Evolutionary conservation across 2,888 invertebrate species (phyloP), one percentile per base, ranked within the genome.

Genomic region (Drosophila setosimentum): DNA sequence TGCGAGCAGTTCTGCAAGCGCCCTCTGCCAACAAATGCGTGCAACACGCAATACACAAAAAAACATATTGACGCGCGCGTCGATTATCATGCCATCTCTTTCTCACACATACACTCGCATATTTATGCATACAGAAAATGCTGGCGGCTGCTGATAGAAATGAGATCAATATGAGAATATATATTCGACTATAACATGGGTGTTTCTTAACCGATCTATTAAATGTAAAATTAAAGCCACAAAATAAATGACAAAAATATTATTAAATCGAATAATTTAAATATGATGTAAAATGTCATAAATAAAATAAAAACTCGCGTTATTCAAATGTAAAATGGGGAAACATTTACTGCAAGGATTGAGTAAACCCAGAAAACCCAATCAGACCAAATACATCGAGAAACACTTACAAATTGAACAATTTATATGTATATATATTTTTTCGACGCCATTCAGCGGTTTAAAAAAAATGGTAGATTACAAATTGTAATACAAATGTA

Each of bases 381-480:
- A 29, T 2, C 13, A 16, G 11, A 21, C 42, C 48, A 37, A 24
- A 16, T 11, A 32, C 48, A 42, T 49, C 16, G 29, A 18, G 55
- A 59, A 72, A 60, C 33, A 18, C 13, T 8, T 21, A 2, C 7
- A 30, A 32, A 16, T 30, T 27, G 45, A 35, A 27, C n/a, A 45
- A 50, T 62, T 35, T 54, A 27, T 42, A 18, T 45, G 40, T 51
- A 49, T 57, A 30, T 48, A 32, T 53, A 61, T 45, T 68, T 45
- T 64, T 57, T 48, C 29, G 53, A 18, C 65, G 42, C 49, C 70
- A 84, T 70, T 72, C 74, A 84, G 71, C 72, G 68, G 72, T 84
- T 82, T 61, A 82, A 68, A 75, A 70, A 57, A 86, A 73, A 64
- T 69, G 66, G 72, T 81, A 73, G 67, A 75, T 73, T 82, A 65